A percentile compares a stretch with the other conserved stretches of the same genome.
Evolutionary conservation across 2,888 invertebrate species (phyloP).

Genomic region (Agrilus mali): DNA sequence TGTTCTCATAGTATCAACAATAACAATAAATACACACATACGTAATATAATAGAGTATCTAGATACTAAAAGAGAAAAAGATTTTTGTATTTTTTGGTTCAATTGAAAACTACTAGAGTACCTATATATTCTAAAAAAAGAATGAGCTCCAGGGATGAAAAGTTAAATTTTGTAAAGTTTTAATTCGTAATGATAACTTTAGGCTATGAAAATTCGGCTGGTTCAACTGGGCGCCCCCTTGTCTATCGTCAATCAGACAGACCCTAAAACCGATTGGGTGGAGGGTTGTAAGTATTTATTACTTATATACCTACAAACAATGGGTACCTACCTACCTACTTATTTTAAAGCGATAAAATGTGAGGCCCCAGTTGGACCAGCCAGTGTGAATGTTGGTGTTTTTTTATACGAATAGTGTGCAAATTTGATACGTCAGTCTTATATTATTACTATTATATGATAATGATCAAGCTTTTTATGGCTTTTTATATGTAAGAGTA

Average conservation of each 20-base stretch:
- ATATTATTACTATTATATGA: conserved; percentile 26
- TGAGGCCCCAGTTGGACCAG: not conserved
- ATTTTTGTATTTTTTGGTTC: not conserved
- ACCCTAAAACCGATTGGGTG: no score
- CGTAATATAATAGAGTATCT: no score
- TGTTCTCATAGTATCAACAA: no score
- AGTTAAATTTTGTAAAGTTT: conserved; percentile 2
- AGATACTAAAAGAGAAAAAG: no score
- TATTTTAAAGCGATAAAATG: no score
- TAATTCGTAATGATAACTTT: conserved; percentile 3
- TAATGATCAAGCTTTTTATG: conserved; percentile 38
- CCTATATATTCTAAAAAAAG: conserved; percentile 27
- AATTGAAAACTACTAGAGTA: conserved; percentile 33
- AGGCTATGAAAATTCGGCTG: not conserved
- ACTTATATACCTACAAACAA: no score
- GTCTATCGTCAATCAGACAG: no score
- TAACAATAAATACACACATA: no score
- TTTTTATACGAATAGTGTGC: conserved; percentile 31
- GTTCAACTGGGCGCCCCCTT: no score
- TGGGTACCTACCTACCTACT: no score
- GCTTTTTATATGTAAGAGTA: conserved; percentile 36
- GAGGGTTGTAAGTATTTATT: no score
- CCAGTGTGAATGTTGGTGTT: conserved; percentile 29
- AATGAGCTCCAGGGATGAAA: not conserved
- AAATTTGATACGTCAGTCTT: conserved; percentile 33